A percentile compares a stretch with the other conserved stretches of the same genome.
phyloP scores from a whole-genome alignment of 2,888 invertebrate genomes.

The Hyposoter dolosus region DNA sequence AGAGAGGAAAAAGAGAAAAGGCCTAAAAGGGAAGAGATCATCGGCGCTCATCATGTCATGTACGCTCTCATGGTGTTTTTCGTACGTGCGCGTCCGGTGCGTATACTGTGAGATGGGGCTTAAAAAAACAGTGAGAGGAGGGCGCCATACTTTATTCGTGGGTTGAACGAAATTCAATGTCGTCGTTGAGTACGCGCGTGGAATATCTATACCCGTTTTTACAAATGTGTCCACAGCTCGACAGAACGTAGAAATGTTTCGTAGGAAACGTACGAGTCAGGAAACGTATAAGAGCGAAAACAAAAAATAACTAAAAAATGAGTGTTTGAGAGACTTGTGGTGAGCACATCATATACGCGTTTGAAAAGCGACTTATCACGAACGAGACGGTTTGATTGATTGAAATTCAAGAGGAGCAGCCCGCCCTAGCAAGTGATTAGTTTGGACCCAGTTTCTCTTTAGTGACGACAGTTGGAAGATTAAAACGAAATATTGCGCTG shows the following conservation, averaged over 20 bases:
- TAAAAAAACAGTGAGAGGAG: slow-evolving; percentile 31
- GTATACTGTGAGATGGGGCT: slow-evolving; percentile 25
- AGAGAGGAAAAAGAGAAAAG: slow-evolving; percentile 45
- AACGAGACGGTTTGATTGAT: not conserved
- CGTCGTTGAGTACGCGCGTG: slow-evolving; percentile 62
- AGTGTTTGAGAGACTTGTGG: not conserved
- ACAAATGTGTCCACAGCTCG: slow-evolving; percentile 15
- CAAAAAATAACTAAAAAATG: not conserved
- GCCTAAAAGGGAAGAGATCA: slow-evolving; percentile 59
- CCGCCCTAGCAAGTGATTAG: not conserved
- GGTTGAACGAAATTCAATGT: slow-evolving; percentile 72
- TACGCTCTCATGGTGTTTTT: slow-evolving; percentile 42
- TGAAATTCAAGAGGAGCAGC: not conserved
- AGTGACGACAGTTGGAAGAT: not conserved
- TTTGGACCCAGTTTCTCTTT: not conserved
- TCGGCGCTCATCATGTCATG: slow-evolving; percentile 39
- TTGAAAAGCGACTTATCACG: not conserved
- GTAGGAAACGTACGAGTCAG: not conserved
- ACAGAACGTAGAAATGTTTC: not conserved
- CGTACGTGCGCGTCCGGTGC: slow-evolving; percentile 68
- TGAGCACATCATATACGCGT: not conserved
- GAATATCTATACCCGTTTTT: slow-evolving; percentile 64
- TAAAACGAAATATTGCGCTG: not conserved
- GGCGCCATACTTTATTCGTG: slow-evolving; percentile 63
- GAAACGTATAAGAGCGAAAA: not conserved